Base-by-base conservation (phyloP, 2,797 vertebrate genomes). In the Urosaurus nigricauda region DNA sequence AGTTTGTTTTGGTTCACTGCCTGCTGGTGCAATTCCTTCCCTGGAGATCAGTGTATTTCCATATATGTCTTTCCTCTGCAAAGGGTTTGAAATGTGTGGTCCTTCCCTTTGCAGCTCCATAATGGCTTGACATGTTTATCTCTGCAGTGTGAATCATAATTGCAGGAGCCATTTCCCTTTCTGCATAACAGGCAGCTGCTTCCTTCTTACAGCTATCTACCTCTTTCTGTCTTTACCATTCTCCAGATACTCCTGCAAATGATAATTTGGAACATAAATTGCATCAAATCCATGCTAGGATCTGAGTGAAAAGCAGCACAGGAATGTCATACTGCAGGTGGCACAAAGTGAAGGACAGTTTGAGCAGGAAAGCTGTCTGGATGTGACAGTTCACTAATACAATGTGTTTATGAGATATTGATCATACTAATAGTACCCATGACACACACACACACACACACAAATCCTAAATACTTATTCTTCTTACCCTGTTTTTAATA, bases 71-170 rank as follows among this genome's bases (percentile, higher is more conserved):
- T 13, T 51, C 47, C 77, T 74, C 75, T 32, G 60, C 32, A 63
- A 82, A 47, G 51, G 51, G n/a, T 40, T 77, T 47, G 84, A 82
- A 68, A 82, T 75, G 32, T 63, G 53, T 58, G 74, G 32, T 63
- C 71, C 40, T 88, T 35, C 71, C 65, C 26, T 81, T n/a, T 58
- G 14, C 79, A 71, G 71, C 32, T 88, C 37, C 37, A 79, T 83
- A 60, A 86, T 79, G 19, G 29, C 79, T 60, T 79, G 73, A 78
- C 68, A 70, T 24, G 60, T 85, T 83, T 60, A 24, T 79, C 79
- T 85, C 90, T 79, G 90, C 87, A 88, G 90, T 29, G 84, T 91
- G 90, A 91, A 83, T 91, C 90, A 91, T 88, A 86, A 86, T 73
- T 78, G 74, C 73, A 17, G 87, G 84, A 82, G 85, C 83, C 73